Evolutionary conservation across 2,797 vertebrate species (phyloP).

Genomic region (Poecile montanus): DNA sequence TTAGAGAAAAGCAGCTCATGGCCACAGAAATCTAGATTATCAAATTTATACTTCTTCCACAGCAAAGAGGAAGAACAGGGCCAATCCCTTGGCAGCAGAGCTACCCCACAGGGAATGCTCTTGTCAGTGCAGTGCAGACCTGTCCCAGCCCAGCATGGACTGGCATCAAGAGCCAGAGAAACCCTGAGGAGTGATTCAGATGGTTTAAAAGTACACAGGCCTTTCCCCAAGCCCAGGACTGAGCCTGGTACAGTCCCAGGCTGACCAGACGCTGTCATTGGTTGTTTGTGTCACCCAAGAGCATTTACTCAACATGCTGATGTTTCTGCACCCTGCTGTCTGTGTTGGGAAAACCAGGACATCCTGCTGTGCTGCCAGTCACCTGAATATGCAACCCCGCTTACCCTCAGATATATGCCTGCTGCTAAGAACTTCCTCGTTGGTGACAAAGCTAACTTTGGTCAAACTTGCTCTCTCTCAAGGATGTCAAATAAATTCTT

Average conservation of each 20-base stretch:
- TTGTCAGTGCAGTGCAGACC: not conserved
- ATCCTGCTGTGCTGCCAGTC: not conserved
- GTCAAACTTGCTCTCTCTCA: not conserved
- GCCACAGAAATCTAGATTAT: not conserved
- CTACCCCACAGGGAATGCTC: fast-evolving
- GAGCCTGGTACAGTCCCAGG: not conserved
- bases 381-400: fast-evolving
- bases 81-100: not conserved
- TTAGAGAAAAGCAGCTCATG: not conserved
- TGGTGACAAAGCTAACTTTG: not conserved
- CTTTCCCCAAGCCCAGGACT: not conserved
- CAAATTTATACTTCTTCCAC: not conserved
- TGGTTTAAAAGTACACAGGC: fast-evolving
- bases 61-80: not conserved
- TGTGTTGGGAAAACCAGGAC: not conserved
- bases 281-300: not conserved
- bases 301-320: not conserved
- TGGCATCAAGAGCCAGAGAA: not conserved
- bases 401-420: not conserved
- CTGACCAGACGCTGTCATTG: fast-evolving
- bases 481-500: not conserved
- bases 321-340: fast-evolving
- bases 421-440: not conserved
- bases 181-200: fast-evolving
- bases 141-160: not conserved